Conservation (phyloP, 1,140 invertebrate species). For the Mizuhopecten yessoensis region DNA sequence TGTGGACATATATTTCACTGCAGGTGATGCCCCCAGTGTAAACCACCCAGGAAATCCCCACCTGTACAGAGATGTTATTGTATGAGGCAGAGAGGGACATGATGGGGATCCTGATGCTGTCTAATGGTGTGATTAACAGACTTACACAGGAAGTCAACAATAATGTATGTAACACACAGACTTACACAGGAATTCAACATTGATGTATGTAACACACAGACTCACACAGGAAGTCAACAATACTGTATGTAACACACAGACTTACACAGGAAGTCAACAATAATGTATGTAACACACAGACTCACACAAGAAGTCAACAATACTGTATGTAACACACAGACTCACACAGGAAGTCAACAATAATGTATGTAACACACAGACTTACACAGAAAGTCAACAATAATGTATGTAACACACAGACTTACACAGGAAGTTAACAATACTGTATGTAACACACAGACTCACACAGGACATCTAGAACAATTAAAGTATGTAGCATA, state of each 20-base stretch:
- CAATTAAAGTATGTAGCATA: background rate
- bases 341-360: background rate
- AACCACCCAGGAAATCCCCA: background rate
- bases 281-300: background rate
- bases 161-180: background rate
- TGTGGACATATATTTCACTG: no score
- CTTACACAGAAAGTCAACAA: background rate
- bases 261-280: background rate
- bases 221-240: background rate
- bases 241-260: background rate
- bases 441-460: background rate
- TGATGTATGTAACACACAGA: background rate
- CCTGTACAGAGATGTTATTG: constrained; percentile 40
- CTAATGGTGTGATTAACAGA: background rate
- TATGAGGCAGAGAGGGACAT: constrained; percentile 45
- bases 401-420: background rate
- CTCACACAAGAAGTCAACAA: background rate
- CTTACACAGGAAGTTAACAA: background rate
- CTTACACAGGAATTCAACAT: background rate
- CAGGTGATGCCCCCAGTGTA: background rate
- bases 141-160: background rate
- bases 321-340: background rate
- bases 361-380: background rate
- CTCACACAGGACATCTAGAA: background rate
- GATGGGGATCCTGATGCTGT: constrained; percentile 32